Percentiles rank a stretch among this genome's conserved stretches.
Conservation (phyloP, 2,113 vertebrate genomes). For the Phoxinus phoxinus region DNA sequence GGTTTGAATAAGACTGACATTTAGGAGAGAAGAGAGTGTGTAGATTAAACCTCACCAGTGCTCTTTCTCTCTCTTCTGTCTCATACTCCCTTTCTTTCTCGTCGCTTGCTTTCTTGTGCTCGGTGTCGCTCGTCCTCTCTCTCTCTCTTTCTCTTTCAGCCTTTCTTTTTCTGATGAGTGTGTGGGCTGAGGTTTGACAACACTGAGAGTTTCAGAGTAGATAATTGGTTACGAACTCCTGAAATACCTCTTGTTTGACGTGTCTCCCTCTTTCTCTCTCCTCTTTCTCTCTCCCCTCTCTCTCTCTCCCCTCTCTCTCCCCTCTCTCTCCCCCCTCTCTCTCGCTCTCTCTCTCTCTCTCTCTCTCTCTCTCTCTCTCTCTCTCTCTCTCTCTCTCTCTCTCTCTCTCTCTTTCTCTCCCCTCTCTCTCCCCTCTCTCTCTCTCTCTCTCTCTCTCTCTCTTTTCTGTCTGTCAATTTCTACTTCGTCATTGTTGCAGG, state of each 20-base stretch:
- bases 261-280: conserved; percentile 62
- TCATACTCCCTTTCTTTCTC: background rate
- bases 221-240: conserved; percentile 64
- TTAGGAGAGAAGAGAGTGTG: conserved; percentile 12
- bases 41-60: conserved; percentile 33
- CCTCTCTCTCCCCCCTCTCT: conserved; percentile 40
- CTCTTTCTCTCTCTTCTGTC: conserved; percentile 36
- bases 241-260: conserved; percentile 68
- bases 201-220: conserved; percentile 59
- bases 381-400: conserved; percentile 62
- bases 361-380: conserved; percentile 62
- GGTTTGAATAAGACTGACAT: conserved; percentile 51
- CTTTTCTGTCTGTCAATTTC: conserved; percentile 46
- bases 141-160: conserved; percentile 38
- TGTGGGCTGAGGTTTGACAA: conserved; percentile 56
- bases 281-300: conserved; percentile 36
- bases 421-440: conserved; percentile 66
- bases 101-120: background rate
- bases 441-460: conserved; percentile 55
- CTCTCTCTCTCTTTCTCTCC: conserved; percentile 60
- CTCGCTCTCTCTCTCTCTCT: conserved; percentile 43
- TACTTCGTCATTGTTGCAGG: conserved; percentile 72
- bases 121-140: conserved; percentile 3
- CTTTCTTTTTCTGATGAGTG: conserved; percentile 36
- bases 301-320: conserved; percentile 40